Conservation (phyloP, 2,888 invertebrate genomes). For the Tridacna crocea region DNA sequence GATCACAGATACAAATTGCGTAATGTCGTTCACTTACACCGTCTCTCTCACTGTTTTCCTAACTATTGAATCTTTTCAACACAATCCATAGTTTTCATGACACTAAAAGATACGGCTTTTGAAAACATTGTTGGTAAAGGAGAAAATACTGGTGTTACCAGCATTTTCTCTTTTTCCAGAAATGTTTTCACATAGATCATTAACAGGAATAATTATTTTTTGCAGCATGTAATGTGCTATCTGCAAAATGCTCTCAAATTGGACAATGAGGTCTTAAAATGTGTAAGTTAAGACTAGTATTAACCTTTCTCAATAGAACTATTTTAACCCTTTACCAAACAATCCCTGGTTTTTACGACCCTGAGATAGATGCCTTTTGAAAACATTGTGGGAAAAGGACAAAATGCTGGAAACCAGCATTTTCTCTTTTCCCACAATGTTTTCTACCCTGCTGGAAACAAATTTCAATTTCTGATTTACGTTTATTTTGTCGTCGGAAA, state of each 20-base stretch:
- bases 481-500: too few relatives aligned
- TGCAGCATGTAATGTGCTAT: too few relatives aligned
- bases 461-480: too few relatives aligned
- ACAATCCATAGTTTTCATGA: background rate
- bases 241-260: too few relatives aligned
- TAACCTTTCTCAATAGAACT: too few relatives aligned
- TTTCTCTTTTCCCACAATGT: background rate
- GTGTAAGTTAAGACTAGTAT: too few relatives aligned
- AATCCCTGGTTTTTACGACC: background rate
- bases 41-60: background rate
- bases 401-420: background rate
- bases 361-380: background rate
- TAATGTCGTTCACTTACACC: constrained; percentile 6
- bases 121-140: background rate
- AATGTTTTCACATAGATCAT: background rate
- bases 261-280: too few relatives aligned
- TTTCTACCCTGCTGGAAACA: too few relatives aligned
- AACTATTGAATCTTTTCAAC: too few relatives aligned
- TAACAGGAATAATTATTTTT: too few relatives aligned
- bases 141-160: background rate
- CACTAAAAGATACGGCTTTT: background rate
- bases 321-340: background rate
- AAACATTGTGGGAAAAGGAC: too few relatives aligned
- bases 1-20: constrained; percentile 24
- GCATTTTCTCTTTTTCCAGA: background rate